Evolutionary conservation across 2,113 vertebrate genomes (phyloP).

Genomic region (Athene cunicularia): DNA sequence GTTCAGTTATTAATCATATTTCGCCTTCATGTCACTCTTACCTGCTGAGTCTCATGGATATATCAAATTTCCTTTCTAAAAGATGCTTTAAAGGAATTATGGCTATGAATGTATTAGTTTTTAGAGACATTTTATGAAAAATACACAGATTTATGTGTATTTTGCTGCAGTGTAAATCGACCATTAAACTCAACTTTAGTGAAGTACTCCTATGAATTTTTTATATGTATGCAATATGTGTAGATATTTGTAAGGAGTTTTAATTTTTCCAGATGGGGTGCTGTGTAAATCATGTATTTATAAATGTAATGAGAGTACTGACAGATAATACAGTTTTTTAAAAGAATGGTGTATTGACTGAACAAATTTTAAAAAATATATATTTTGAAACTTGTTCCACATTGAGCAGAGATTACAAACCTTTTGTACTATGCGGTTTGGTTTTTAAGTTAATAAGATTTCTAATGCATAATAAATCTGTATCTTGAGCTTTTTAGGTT

Average conservation of each 20-base stretch:
- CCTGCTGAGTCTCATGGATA: conserved; percentile 51
- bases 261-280: conserved; percentile 65
- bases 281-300: conserved; percentile 83
- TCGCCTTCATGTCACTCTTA: conserved; percentile 56
- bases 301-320: conserved; percentile 75
- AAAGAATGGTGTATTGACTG: conserved; percentile 78
- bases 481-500: conserved; percentile 52
- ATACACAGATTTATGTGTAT: conserved; percentile 76
- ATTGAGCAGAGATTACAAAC: conserved; percentile 66
- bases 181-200: conserved; percentile 61
- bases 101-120: conserved; percentile 68
- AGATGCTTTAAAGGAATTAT: conserved; percentile 47
- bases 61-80: conserved; percentile 54
- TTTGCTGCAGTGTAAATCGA: conserved; percentile 75
- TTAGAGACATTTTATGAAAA: conserved; percentile 73
- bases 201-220: conserved; percentile 76
- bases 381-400: conserved; percentile 80
- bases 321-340: conserved; percentile 79
- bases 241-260: conserved; percentile 77
- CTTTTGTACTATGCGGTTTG: conserved; percentile 77
- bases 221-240: conserved; percentile 78
- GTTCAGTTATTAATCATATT: conserved; percentile 32
- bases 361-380: conserved; percentile 73
- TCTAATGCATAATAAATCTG: conserved; percentile 79
- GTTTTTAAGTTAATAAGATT: conserved; percentile 78